Base-by-base conservation (phyloP, 2,113 vertebrate species). In the Rhinopithecus roxellana region DNA sequence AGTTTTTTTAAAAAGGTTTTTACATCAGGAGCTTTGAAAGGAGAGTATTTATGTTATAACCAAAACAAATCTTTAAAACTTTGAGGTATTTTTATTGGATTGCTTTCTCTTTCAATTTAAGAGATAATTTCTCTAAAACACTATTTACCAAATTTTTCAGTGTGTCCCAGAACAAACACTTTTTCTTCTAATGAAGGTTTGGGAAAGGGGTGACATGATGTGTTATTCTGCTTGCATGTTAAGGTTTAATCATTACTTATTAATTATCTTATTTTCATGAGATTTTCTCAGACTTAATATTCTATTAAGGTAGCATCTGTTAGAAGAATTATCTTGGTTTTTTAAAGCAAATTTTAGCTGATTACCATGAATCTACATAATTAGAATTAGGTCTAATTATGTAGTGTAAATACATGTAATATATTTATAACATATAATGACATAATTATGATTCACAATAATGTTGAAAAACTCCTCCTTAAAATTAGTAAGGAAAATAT, bases 301-400 rank as follows among this genome's bases (percentile, higher is more conserved):
- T 99, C 99, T 99, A 98, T 99, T 98, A 99, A 99, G 98, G 98
- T 98, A 98, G 98, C 98, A 98, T 98, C 98, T 98, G 98, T 98
- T 99, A 98, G 98, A 98, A 98, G 98, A 99, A 99, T 99, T 99
- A 99, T 98, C 98, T 98, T 99, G 98, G 95, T 99, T 99, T 99
- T 99, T 99, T 98, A 98, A 99, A 99, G 98, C 98, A 99, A 99
- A 99, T 99, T 99, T 99, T 98, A 98, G 98, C 98, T 99, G 98
- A 99, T 99, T 99, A 98, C 98, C 98, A 99, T 98, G 99, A 99
- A 99, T 99, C 98, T 99, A 99, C 99, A 99, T 98, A 99, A 99
- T 99, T 99, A 99, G 98, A 99, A 99, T 99, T 98, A 98, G 93
- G 98, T 98, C 98, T 99, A 99, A 99, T 99, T 99, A 99, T 98